Conservation (phyloP, 2,797 vertebrate species). For the Lacerta viridis region DNA sequence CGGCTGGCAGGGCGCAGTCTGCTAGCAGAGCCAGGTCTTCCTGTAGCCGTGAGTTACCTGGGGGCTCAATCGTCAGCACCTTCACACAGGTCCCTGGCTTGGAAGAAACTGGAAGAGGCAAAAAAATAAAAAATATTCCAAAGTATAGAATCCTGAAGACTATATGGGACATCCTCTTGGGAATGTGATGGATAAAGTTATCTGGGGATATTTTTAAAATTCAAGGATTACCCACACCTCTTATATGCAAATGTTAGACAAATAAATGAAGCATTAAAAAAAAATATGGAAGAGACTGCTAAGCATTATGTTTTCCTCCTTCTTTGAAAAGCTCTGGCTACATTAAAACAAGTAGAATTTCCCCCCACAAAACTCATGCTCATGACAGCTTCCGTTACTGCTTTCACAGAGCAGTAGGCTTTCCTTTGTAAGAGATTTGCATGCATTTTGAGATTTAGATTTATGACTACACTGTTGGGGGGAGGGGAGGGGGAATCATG, state of each 20-base stretch:
- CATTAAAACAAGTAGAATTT: neutral
- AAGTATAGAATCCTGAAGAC: constrained; percentile 57
- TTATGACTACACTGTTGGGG: neutral
- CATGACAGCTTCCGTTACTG: neutral
- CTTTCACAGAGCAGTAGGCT: neutral
- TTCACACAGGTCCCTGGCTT: constrained; percentile 97
- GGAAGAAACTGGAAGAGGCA: constrained; percentile 87
- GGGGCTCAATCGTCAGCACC: constrained; percentile 92
- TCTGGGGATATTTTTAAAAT: neutral
- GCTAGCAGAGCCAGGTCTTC: constrained; percentile 94
- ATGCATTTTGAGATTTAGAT: neutral
- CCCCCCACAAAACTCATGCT: neutral
- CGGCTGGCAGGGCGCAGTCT: constrained; percentile 90
- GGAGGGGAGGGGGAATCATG: neutral
- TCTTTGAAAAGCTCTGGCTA: neutral
- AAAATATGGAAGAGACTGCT: neutral
- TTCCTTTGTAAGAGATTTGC: neutral
- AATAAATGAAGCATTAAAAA: neutral
- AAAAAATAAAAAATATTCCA: constrained; percentile 52
- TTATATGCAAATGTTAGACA: neutral
- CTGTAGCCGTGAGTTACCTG: constrained; percentile 86
- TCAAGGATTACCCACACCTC: neutral
- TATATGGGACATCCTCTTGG: constrained; percentile 39
- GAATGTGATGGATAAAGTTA: neutral
- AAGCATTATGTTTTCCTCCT: too few species aligned